Base-by-base conservation (phyloP, 2,888 invertebrate genomes). In the Portevinia maculata region DNA sequence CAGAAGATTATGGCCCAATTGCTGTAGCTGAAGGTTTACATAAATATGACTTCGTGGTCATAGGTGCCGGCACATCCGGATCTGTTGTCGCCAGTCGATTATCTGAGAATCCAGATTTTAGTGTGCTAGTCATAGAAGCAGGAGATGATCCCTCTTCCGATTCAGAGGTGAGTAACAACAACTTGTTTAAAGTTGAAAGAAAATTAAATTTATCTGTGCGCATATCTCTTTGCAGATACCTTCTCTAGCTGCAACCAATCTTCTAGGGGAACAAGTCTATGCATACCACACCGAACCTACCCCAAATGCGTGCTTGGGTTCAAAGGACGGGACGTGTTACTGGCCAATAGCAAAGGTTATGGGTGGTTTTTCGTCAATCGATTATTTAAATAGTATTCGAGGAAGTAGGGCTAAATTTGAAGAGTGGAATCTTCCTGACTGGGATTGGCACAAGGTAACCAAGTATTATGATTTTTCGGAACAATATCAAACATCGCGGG, bases 381-480 rank as follows among this genome's bases (percentile, higher is more conserved):
- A 95, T 87, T 93, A 91, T 8, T 93, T 94, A 93, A 70, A 94
- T 0, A 93, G 94, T 86, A 87, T 93, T 0, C 90, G 93, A 4
- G 95, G 95, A 0, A 93, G 93, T 88, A 91, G 92, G 7, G 86
- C 87, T 1, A 95, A 95, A 87, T 95, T 92, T 86, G 93, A 95
- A 86, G 87, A 90, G 0, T 95, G 95, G 95, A 94, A 94, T 0
- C 94, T 93, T 85, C 75, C 87, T 0, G 93, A 93, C 0, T 95
- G 95, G 95, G 91, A 95, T 3, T 96, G 93, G 89, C 93, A 96
- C 37, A 94, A 95, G 78, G 93, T 96, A 0, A 88, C 96, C 57
- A 94, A 94, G 0, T 96, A 95, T 88, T 97, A 96, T 88, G 94
- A 94, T 88, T 96, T 96, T 87, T 96, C 96, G 0, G 92, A 87